Conservation (phyloP, 53 echinoderm and acorn worm genomes). For the Antedon mediterranea region DNA sequence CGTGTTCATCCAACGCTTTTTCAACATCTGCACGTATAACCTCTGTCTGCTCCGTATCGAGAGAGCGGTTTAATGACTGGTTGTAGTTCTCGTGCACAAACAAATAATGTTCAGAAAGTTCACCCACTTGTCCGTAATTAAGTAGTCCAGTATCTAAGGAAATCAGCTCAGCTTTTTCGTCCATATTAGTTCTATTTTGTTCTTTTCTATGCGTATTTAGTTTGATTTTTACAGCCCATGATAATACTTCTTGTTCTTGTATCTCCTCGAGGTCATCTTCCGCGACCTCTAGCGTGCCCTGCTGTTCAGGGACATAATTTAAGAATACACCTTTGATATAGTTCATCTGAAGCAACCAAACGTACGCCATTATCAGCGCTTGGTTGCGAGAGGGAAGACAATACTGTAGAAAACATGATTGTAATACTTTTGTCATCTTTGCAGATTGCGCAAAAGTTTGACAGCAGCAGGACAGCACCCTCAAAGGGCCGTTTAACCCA, state of each 20-base stretch:
- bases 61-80: slow-evolving; percentile 43
- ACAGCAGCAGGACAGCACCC: not conserved
- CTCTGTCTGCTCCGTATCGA: slow-evolving; percentile 11
- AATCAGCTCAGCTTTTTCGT: slow-evolving; percentile 44
- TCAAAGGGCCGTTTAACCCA: not conserved
- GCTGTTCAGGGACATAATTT: not conserved
- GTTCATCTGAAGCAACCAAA: not conserved
- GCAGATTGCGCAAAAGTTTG: not conserved
- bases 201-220: slow-evolving; percentile 22
- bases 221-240: slow-evolving; percentile 87
- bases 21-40: slow-evolving; percentile 50
- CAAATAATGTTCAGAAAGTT: slow-evolving; percentile 68
- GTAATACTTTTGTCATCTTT: not conserved
- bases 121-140: slow-evolving; percentile 80
- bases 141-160: slow-evolving; percentile 41
- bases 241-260: slow-evolving; percentile 40
- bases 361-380: not conserved
- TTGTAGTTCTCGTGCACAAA: slow-evolving; percentile 60
- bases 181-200: slow-evolving; percentile 53
- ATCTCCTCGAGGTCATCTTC: not conserved
- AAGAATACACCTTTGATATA: not conserved
- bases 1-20: slow-evolving; percentile 21
- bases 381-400: not conserved
- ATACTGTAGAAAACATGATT: not conserved
- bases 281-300: not conserved